Evolutionary conservation across 2,888 invertebrate genomes (phyloP), one percentile per base, ranked within the genome.

Genomic region (Leucozona laternaria): DNA sequence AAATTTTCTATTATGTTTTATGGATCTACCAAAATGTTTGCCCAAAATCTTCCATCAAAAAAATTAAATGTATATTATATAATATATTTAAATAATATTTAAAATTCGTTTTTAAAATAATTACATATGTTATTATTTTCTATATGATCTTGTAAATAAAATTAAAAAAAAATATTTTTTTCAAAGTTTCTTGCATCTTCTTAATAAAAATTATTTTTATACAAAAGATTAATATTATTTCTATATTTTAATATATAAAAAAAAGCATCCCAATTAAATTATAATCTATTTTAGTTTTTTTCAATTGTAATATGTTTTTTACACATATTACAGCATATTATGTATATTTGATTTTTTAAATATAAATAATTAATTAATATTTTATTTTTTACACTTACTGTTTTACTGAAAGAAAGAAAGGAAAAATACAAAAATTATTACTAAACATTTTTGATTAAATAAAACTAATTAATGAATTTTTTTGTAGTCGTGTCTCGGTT

Each of bases 401-500:
- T 81, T 78, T 71, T 40, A 77, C 43, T 48, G 17, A 55, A 77
- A 66, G 31, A 50, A 50, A 53, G 25, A 79, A 76, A 62, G 10
- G 15, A 60, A 20, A 60, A 34, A 13, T 1, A 55, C 4, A 17
- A n/a, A 57, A 57, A 13, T 5, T 25, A n/a, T n/a, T 20, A 20
- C 31, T 34, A 17, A 45, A 1, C 17, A 10, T 57, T 77, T 77
- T 77, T 31, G 48, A 68, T 70, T 15, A 58, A 37, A 79, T 37
- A 25, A 22, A 53, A 71, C 22, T 84, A 81, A 87, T 86, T 73
- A 50, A 7, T 40, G 10, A 71, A 53, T 70, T 72, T 58, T 68
- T 86, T 94, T 94, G 94, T 95, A 99, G 99, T 94, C 98, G 99
- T 93, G 99, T 98, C 91, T 98, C 99, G 91, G 99, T 99, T 93